Conservation (phyloP, 2,113 vertebrate genomes). For the Maccullochella peelii region DNA sequence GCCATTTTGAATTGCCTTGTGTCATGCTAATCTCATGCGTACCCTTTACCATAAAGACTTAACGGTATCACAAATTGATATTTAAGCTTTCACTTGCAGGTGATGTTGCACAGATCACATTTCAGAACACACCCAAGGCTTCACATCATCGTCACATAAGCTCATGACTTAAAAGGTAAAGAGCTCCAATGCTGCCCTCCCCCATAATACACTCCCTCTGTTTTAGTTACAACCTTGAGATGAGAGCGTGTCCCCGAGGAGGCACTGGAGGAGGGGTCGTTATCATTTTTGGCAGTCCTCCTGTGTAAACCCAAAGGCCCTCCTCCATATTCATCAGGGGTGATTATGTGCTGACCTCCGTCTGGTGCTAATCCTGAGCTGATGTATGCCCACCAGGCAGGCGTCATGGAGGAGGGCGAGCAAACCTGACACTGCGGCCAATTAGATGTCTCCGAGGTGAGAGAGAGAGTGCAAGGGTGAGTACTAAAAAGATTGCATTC, state of each 20-base stretch:
- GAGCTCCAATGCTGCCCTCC: neutral
- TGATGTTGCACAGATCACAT: conserved; percentile 26
- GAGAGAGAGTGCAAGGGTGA: neutral
- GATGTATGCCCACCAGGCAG: conserved; percentile 61
- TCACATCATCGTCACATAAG: conserved; percentile 34
- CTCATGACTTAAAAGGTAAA: conserved; percentile 19
- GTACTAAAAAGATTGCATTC: neutral
- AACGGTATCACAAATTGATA: neutral
- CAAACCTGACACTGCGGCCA: conserved; percentile 51
- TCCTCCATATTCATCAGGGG: conserved; percentile 77
- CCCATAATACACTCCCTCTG: conserved; percentile 7
- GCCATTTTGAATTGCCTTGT: neutral
- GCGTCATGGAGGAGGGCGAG: conserved; percentile 34
- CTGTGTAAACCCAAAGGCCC: conserved; percentile 65
- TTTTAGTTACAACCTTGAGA: conserved; percentile 67
- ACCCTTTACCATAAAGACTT: neutral
- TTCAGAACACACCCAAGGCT: neutral
- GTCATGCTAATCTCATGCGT: neutral
- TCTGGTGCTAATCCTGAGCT: conserved; percentile 61
- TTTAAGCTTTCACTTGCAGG: conserved; percentile 17
- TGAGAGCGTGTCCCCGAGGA: conserved; percentile 49
- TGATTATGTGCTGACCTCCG: conserved; percentile 74
- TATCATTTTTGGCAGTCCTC: conserved; percentile 73
- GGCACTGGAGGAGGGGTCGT: conserved; percentile 51
- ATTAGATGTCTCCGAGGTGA: conserved; percentile 65